These are phyloP conservation scores for Monoplex corrugatus DNA, from an alignment of 2,888 invertebrate species.

Conservation along the genomic window DNA sequence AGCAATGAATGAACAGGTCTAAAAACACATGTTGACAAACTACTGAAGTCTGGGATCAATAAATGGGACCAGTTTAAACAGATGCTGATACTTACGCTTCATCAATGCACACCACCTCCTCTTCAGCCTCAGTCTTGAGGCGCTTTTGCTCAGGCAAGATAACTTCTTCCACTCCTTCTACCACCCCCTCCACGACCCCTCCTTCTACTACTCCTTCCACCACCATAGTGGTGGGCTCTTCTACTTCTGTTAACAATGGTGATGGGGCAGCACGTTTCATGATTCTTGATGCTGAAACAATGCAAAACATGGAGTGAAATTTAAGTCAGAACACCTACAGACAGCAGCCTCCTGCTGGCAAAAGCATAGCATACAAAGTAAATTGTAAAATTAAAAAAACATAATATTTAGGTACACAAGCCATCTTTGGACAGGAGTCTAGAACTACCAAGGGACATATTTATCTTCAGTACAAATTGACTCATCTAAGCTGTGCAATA, in stretches of 20 bases:
- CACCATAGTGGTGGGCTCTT: constrained; percentile 51
- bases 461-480: too few relatives aligned
- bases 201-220: constrained; percentile 50
- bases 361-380: too few relatives aligned
- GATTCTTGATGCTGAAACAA: not conserved
- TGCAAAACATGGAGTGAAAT: not conserved
- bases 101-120: constrained; percentile 51
- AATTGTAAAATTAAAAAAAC: too few relatives aligned
- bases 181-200: constrained; percentile 47
- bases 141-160: constrained; percentile 55
- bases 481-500: too few relatives aligned
- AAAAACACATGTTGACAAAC: too few relatives aligned
- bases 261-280: constrained; percentile 62
- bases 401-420: too few relatives aligned
- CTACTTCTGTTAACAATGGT: constrained; percentile 55
- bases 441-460: too few relatives aligned
- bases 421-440: too few relatives aligned
- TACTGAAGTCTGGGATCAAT: not conserved
- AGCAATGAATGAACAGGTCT: too few relatives aligned
- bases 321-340: not conserved
- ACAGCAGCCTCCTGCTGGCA: too few relatives aligned
- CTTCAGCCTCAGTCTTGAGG: constrained; percentile 57
- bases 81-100: not conserved
- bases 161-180: constrained; percentile 57
- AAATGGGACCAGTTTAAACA: not conserved